phyloP scores from a whole-genome alignment of 2,888 invertebrate species.

The Ephialtes manifestator region DNA sequence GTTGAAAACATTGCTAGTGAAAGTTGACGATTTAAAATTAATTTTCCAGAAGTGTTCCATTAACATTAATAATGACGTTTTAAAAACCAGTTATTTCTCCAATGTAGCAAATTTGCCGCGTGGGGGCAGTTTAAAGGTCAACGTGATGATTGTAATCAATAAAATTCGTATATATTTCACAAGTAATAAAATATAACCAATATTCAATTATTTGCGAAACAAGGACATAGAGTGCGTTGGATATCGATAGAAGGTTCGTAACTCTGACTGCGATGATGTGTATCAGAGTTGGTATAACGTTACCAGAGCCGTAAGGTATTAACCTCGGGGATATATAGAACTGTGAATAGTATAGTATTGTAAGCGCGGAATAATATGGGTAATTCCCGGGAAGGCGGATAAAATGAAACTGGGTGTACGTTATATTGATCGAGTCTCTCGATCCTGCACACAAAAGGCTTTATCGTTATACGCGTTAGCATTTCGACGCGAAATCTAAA shows the following conservation, averaged over 20 bases:
- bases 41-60: too few relatives aligned
- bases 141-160: too few relatives aligned
- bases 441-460: conserved; percentile 28
- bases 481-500: too few relatives aligned
- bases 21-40: too few relatives aligned
- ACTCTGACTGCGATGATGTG: not conserved
- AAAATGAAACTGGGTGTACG: not conserved
- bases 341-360: not conserved
- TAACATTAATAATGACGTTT: too few relatives aligned
- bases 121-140: too few relatives aligned
- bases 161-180: not conserved
- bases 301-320: conserved; percentile 38
- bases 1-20: too few relatives aligned
- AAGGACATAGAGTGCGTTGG: not conserved
- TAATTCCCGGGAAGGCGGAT: not conserved
- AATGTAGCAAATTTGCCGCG: too few relatives aligned
- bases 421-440: conserved; percentile 37
- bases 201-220: not conserved
- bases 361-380: not conserved
- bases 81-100: too few relatives aligned
- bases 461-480: too few relatives aligned
- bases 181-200: too few relatives aligned
- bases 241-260: not conserved
- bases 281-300: conserved; percentile 33
- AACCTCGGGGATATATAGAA: not conserved